Conservation (phyloP, 2,888 invertebrate species). For the Synanthedon andrenaeformis region DNA sequence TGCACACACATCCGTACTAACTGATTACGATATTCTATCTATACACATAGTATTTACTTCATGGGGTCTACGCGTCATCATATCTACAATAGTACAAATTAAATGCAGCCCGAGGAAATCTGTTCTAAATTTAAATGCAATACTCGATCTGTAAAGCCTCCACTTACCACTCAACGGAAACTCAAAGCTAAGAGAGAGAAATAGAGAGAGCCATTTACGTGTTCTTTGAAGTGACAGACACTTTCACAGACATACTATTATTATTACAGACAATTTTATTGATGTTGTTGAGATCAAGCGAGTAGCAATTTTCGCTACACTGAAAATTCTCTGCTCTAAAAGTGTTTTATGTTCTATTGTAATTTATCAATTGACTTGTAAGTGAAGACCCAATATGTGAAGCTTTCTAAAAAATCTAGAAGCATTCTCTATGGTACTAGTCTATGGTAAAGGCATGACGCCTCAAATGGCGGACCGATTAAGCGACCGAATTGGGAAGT, state of each 20-base stretch:
- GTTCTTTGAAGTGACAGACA: no score
- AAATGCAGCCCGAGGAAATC: conserved; percentile 52
- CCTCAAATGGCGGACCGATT: conserved; percentile 1
- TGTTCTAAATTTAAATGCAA: conserved; percentile 49
- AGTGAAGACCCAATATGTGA: conserved; percentile 6
- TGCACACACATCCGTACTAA: conserved; percentile 24
- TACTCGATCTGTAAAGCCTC: conserved; percentile 8
- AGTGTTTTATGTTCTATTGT: no score
- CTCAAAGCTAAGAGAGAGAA: no score
- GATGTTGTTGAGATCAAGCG: no score
- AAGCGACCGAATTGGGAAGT: background rate
- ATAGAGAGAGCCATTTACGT: no score
- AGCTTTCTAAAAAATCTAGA: conserved; percentile 54
- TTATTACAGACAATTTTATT: no score
- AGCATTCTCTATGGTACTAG: conserved; percentile 25
- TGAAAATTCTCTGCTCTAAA: no score
- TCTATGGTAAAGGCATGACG: conserved; percentile 1
- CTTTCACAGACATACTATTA: no score
- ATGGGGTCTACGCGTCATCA: conserved; percentile 46
- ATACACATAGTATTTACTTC: conserved; percentile 22
- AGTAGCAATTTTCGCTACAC: no score
- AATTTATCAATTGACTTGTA: background rate
- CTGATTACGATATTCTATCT: conserved; percentile 17
- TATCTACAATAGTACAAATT: conserved; percentile 56
- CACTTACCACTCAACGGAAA: background rate